Evolutionary conservation across 2,113 vertebrate species (phyloP), one percentile per base, ranked within the genome.

Genomic region (Cynocephalus volans): DNA sequence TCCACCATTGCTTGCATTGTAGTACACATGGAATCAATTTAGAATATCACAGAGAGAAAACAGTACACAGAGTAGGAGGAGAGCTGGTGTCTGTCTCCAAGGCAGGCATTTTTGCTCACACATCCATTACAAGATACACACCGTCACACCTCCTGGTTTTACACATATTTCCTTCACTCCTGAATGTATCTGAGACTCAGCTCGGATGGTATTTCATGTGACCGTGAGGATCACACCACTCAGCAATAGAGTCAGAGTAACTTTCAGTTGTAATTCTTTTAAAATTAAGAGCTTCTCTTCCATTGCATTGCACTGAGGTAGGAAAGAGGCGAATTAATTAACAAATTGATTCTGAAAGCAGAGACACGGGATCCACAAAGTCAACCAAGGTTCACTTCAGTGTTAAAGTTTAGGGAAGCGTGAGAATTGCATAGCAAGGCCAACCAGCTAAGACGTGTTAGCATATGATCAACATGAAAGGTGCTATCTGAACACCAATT

Each of bases 11-110:
- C 98, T 97, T 90, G 96, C 50, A 10, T 98, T 97, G 95, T 90
- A 88, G 93, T 98, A 98, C 98, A 98, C 97, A 95, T 99, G 98
- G 98, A 98, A 98, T 98, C 99, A 97, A 98, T 98, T 99, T 99
- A 98, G 98, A 95, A 97, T 72, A 87, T 85, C 36, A 52, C 24
- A 62, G 84, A 24, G 8, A 77, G 64, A 81, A 86, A 97, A 58
- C 26, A 80, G 85, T 64, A 72, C 80, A 69, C 36, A 64, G 14
- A 76, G 13, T 15, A 23, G 76, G 48, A 88, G 21, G 5, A 28
- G 64, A 83, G 54, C 28, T 54, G 31, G 21, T 56, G 54, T 73
- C 12, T 45, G 64, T 88, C 62, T 88, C 19, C 26, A 26, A 28
- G 24, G 28, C 24, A 58, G 7, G 56, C 0, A 0, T 36, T 58